Base-by-base conservation (phyloP, 2,113 vertebrate genomes). In the Synchiropus splendidus region DNA sequence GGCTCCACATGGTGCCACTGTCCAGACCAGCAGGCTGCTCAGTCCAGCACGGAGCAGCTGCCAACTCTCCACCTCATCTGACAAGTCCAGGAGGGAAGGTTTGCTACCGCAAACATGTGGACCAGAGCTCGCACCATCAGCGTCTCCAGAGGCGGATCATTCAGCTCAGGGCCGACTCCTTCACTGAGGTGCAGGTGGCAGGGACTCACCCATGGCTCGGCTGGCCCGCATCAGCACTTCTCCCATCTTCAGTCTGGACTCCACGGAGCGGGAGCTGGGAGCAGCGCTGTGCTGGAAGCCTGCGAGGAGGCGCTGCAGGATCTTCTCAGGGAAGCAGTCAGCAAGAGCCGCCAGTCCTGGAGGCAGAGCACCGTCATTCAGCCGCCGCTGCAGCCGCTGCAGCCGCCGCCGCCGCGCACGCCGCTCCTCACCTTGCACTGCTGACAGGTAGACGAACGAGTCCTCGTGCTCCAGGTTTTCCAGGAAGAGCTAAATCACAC, bases 371-470 rank as follows among this genome's bases (percentile, higher is more conserved):
- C 3, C 40, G 5, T 35, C 12, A 36, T 18, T 18, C 6, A 5
- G 34, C 43, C 10, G 30, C 41, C 6, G 13, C 6, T 3, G 13
- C 27, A 13, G 10, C 9, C 11, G 8, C 21, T 1, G 9, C 9
- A 5, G 34, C 43, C 10, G 30, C 41, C 6, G 13, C 6, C 3
- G 13, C 27, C 12, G 10, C 9, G n/a, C 11, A 8, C 21, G 1
- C 9, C 9, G 14, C 2, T n/a, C 4, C 5, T 39, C 82, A 98
- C 94, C 94, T 85, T 96, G 94, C 76, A 98, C 94, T n/a, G 95
- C 93, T 6, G 95, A 97, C 43, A 99, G 85, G 76, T 99, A 99
- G 31, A 99, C 67, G 31, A 98, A 99, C 9, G 92, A 73, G 1
- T 98, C 95, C 31, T 91, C 87, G 0, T 99, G 90, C 41, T 92